These are phyloP conservation scores for Sylvicola fuscatus DNA, from an alignment of 2,888 invertebrate species.

Conservation along the genomic window DNA sequence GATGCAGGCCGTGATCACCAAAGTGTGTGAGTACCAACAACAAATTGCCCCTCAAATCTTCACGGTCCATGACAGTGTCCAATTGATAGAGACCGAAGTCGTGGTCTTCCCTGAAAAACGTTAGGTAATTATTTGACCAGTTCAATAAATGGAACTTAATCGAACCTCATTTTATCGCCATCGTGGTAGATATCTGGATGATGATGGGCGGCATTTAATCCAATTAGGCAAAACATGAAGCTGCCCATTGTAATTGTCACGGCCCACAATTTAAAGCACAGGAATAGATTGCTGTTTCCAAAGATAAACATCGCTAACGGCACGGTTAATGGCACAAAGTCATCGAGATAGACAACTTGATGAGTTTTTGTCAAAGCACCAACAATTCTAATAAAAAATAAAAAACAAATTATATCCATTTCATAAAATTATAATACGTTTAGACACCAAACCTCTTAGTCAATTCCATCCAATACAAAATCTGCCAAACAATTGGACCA, in stretches of 20 bases:
- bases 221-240: slow-evolving; percentile 38
- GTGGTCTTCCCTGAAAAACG: slow-evolving; percentile 16
- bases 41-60: slow-evolving; percentile 40
- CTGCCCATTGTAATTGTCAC: slow-evolving; percentile 33
- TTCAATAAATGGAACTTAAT: too few relatives aligned
- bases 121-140: neutral
- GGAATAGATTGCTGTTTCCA: slow-evolving; percentile 13
- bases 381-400: slow-evolving; percentile 12
- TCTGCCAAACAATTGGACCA: slow-evolving; percentile 21
- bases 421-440: too few relatives aligned
- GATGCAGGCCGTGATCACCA: slow-evolving; percentile 61
- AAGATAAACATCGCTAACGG: slow-evolving; percentile 25
- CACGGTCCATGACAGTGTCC: slow-evolving; percentile 50
- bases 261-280: slow-evolving; percentile 28
- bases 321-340: slow-evolving; percentile 24
- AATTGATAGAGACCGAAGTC: slow-evolving; percentile 67
- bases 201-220: slow-evolving; percentile 56
- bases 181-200: slow-evolving; percentile 62
- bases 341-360: slow-evolving; percentile 19
- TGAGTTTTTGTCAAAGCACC: slow-evolving; percentile 15
- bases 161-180: slow-evolving; percentile 49
- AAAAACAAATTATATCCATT: too few relatives aligned
- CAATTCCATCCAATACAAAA: slow-evolving; percentile 16
- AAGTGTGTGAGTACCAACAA: slow-evolving; percentile 50
- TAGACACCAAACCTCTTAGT: too few relatives aligned